Evolutionary conservation across 2,113 vertebrate genomes (phyloP).

Genomic region (Cebidichthys violaceus): DNA sequence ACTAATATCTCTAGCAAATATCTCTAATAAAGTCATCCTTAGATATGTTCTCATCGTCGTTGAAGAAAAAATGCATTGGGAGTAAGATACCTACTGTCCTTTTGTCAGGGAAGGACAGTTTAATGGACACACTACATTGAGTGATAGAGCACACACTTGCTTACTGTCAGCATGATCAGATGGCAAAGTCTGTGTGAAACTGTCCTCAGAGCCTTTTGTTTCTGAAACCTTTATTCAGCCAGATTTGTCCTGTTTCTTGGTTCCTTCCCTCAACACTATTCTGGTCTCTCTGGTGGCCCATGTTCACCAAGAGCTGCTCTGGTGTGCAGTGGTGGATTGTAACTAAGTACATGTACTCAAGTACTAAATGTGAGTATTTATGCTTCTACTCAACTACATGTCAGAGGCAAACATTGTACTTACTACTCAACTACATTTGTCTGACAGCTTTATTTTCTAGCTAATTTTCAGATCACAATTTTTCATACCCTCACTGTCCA

Average conservation of each 20-base stretch:
- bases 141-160: no score
- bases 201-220: background rate
- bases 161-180: background rate
- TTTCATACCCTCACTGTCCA: no score
- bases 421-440: background rate
- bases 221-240: background rate
- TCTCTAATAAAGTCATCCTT: background rate
- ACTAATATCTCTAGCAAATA: background rate
- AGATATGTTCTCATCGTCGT: background rate
- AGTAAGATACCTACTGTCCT: background rate
- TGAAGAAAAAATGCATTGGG: background rate
- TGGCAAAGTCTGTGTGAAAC: background rate
- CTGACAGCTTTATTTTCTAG: background rate
- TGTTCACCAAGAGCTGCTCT: background rate
- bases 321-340: background rate
- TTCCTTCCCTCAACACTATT: background rate
- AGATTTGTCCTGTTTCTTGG: background rate
- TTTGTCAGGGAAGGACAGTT: no score
- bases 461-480: no score
- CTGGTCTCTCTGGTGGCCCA: background rate
- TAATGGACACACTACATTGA: no score
- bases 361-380: background rate
- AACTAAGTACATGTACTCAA: background rate
- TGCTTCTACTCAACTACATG: background rate
- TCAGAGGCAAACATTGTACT: background rate